phyloP scores from a whole-genome alignment of 2,113 vertebrate species.

The Limnothrissa miodon region DNA sequence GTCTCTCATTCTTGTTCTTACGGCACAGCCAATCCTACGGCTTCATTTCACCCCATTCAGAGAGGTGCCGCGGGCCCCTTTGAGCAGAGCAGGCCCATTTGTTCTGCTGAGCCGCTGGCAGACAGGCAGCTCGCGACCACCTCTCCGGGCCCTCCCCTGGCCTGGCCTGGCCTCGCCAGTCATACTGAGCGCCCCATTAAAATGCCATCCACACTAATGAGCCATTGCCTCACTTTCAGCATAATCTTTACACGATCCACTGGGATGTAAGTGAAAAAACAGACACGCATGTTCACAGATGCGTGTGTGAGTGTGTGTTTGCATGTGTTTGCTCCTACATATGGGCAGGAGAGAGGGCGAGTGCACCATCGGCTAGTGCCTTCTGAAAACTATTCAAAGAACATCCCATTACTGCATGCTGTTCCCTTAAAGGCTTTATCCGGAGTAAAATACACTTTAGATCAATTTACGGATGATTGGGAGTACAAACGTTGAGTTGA shows the following conservation, averaged over 20 bases:
- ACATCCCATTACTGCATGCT: not conserved
- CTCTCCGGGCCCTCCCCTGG: constrained; percentile 6
- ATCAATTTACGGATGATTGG: too few relatives aligned
- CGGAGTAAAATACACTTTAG: too few relatives aligned
- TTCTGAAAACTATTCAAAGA: not conserved
- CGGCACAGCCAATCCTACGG: constrained; percentile 26
- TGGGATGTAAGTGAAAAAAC: constrained; percentile 14
- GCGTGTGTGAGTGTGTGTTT: not conserved
- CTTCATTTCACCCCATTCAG: constrained; percentile 38
- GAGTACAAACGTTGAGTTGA: too few relatives aligned
- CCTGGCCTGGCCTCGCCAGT: constrained; percentile 21
- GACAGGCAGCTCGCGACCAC: not conserved
- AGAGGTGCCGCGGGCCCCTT: constrained; percentile 31
- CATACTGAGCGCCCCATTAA: constrained; percentile 39
- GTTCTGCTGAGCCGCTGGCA: constrained; percentile 22
- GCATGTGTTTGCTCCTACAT: not conserved
- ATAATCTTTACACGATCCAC: constrained; percentile 10
- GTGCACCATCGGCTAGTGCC: not conserved
- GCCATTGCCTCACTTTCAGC: constrained; percentile 24
- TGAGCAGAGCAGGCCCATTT: constrained; percentile 31
- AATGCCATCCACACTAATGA: constrained; percentile 35
- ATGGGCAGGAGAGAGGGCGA: not conserved
- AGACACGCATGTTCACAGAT: not conserved
- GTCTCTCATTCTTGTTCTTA: not conserved
- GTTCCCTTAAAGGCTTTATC: too few relatives aligned